Percentiles rank a stretch among this genome's conserved stretches.
phyloP scores from a whole-genome alignment of 2,797 vertebrate species.

The Pseudochromis fuscus region DNA sequence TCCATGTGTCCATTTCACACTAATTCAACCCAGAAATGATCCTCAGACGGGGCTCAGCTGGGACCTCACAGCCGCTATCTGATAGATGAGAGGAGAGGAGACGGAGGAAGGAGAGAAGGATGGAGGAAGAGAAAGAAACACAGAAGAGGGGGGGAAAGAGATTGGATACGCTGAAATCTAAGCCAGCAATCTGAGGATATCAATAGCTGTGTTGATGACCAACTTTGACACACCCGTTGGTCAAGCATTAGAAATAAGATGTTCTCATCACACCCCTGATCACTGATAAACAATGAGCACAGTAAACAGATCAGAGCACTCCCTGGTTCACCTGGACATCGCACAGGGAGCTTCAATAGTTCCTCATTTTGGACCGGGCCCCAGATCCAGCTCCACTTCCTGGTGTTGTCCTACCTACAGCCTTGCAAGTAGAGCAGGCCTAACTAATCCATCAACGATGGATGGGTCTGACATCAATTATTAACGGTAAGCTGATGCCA shows the following conservation, averaged over 20 bases:
- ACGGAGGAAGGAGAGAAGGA: slow-evolving; percentile 65
- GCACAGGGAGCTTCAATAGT: slow-evolving; percentile 28
- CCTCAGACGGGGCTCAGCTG: slow-evolving; percentile 82
- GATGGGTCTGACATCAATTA: slow-evolving; percentile 82
- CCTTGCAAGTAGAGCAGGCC: slow-evolving; percentile 78
- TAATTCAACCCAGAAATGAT: slow-evolving; percentile 86
- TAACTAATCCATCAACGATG: slow-evolving; percentile 81
- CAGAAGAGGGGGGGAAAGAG: slow-evolving; percentile 43
- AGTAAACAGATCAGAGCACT: slow-evolving; percentile 7
- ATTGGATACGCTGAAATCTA: slow-evolving; percentile 77
- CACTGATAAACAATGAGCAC: slow-evolving; percentile 22
- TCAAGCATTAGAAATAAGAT: slow-evolving; percentile 61
- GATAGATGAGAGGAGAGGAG: slow-evolving; percentile 73
- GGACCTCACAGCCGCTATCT: slow-evolving; percentile 76
- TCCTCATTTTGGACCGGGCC: slow-evolving; percentile 62
- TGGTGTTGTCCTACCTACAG: slow-evolving; percentile 70
- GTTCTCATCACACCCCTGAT: slow-evolving; percentile 41
- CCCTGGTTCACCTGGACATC: slow-evolving; percentile 14
- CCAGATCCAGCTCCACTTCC: slow-evolving; percentile 74
- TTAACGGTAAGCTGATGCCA: slow-evolving; percentile 84
- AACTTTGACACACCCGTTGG: slow-evolving; percentile 60
- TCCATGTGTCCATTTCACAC: slow-evolving; percentile 86
- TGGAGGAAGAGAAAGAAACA: slow-evolving; percentile 47
- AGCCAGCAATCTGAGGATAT: slow-evolving; percentile 70
- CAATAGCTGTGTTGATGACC: slow-evolving; percentile 62